These are phyloP conservation scores for Syrmaticus mikado DNA, from an alignment of 2,113 vertebrate species.

Conservation along the genomic window DNA sequence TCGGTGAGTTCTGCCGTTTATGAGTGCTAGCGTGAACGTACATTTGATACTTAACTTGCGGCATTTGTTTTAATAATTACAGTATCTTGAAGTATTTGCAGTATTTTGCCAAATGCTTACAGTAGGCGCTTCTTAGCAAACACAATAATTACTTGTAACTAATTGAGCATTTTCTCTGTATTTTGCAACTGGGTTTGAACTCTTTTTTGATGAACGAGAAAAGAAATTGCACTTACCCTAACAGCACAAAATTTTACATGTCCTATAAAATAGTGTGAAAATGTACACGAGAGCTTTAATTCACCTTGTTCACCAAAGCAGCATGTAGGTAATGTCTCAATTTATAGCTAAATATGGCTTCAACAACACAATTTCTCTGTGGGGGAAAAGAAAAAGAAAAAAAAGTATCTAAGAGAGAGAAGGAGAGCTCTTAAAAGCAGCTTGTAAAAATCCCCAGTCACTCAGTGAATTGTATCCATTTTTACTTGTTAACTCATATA, in stretches of 20 bases:
- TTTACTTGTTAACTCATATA: neutral
- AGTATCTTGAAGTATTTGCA: constrained; percentile 4
- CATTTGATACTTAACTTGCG: neutral
- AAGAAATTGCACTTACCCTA: neutral
- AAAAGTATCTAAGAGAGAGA: neutral
- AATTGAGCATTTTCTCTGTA: neutral
- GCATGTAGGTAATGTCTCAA: neutral
- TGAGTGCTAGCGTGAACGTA: neutral
- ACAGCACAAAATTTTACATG: neutral
- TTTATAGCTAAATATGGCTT: neutral
- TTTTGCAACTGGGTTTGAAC: neutral
- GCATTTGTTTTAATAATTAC: constrained; percentile 41
- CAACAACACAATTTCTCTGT: neutral
- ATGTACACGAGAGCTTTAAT: neutral
- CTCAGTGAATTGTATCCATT: neutral
- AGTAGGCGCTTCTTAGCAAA: constrained; percentile 14
- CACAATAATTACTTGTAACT: constrained; percentile 30
- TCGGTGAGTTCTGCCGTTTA: neutral
- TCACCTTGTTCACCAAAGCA: neutral
- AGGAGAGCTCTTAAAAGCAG: neutral
- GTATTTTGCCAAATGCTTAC: constrained; percentile 16
- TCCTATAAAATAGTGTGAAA: neutral
- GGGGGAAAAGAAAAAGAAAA: neutral
- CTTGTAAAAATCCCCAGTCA: neutral
- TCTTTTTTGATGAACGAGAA: neutral